These are phyloP conservation scores for Thymelicus lineola DNA, from an alignment of 2,888 invertebrate genomes.

Conservation along the genomic window DNA sequence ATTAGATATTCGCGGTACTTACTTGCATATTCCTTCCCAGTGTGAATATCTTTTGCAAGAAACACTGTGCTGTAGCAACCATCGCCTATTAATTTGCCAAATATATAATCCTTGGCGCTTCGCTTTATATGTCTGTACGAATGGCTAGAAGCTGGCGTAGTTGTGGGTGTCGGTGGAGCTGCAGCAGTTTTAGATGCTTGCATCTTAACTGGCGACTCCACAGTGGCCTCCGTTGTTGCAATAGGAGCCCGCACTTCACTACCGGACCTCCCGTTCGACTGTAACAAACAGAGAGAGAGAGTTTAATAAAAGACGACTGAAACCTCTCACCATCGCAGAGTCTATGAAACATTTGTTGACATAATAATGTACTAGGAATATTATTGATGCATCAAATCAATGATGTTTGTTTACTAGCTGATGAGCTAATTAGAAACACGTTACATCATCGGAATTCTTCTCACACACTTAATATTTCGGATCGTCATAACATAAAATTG, in stretches of 20 bases:
- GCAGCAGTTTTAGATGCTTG: conserved; percentile 79
- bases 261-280: conserved; percentile 72
- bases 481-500: background rate
- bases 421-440: background rate
- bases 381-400: background rate
- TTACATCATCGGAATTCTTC: background rate
- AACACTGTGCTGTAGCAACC: conserved; percentile 99
- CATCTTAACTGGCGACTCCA: conserved; percentile 81
- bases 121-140: conserved; percentile 85
- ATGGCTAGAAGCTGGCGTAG: conserved; percentile 76
- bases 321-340: conserved; percentile 1
- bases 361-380: background rate
- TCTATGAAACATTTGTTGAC: conserved; percentile 4
- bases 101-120: conserved; percentile 95
- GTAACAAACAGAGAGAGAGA: conserved; percentile 59
- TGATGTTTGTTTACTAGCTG: conserved; percentile 6
- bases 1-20: conserved; percentile 70
- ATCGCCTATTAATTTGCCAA: conserved; percentile 98
- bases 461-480: background rate
- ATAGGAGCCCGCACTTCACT: conserved; percentile 82
- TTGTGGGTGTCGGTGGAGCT: conserved; percentile 67
- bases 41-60: conserved; percentile 95
- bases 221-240: conserved; percentile 81
- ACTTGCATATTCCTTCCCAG: conserved; percentile 97
- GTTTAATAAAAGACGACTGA: conserved; percentile 36